Evolutionary conservation across 2,797 vertebrate genomes (phyloP).

Genomic region (Lepus townsendii): DNA sequence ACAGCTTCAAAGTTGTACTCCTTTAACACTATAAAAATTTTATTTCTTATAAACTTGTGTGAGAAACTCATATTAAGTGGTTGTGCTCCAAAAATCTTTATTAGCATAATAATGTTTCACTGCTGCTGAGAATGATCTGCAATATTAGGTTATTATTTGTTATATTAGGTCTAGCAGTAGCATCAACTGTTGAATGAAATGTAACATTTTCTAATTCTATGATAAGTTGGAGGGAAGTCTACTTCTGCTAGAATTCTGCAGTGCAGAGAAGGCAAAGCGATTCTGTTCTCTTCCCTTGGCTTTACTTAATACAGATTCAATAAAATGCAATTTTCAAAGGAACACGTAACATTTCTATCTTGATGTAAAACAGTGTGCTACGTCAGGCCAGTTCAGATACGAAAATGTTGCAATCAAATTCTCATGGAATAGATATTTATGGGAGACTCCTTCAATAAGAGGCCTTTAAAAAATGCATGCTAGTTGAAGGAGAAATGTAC

Average conservation of each 20-base stretch:
- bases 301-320: neutral
- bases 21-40: constrained; percentile 34
- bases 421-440: neutral
- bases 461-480: neutral
- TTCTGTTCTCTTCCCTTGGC: neutral
- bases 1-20: constrained; percentile 49
- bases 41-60: neutral
- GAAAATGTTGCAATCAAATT: neutral
- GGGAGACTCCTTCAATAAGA: neutral
- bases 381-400: neutral
- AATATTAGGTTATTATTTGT: constrained; percentile 52
- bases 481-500: neutral
- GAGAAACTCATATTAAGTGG: constrained; percentile 5
- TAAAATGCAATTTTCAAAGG: neutral
- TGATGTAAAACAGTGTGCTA: neutral
- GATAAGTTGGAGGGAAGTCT: constrained; percentile 53
- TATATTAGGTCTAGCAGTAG: constrained; percentile 44
- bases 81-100: neutral
- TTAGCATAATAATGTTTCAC: constrained; percentile 39
- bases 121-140: constrained; percentile 42
- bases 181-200: constrained; percentile 50
- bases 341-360: neutral
- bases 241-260: neutral
- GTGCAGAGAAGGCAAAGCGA: neutral
- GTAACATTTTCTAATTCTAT: constrained; percentile 64